Conservation (phyloP, 2,888 invertebrate species). For the Exephanes ischioxanthus region DNA sequence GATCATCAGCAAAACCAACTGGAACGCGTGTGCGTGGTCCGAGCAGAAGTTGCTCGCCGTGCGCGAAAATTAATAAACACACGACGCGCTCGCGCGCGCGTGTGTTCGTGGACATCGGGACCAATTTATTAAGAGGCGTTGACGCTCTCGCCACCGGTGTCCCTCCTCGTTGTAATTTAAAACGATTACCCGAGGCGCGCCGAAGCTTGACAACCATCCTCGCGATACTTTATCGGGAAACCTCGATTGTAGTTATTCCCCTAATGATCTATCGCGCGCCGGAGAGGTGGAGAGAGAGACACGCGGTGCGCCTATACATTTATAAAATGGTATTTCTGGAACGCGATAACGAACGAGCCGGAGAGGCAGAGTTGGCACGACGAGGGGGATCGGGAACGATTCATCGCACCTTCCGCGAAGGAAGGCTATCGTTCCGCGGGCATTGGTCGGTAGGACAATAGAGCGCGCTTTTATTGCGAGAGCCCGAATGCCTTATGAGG, state of each 20-base stretch:
- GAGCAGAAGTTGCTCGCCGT: not conserved
- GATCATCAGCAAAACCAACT: conserved; percentile 11
- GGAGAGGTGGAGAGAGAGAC: too few species aligned
- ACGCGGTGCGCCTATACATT: too few species aligned
- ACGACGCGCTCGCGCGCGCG: too few species aligned
- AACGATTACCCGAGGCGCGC: conserved; percentile 10
- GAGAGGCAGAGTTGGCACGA: conserved; percentile 16
- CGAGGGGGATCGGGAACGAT: conserved; percentile 31
- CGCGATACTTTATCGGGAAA: conserved; percentile 12
- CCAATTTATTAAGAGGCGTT: conserved; percentile 29
- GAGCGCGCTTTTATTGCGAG: not conserved
- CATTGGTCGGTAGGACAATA: not conserved
- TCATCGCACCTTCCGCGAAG: conserved; percentile 49
- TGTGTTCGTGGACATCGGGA: not conserved
- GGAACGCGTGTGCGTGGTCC: not conserved
- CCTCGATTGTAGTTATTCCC: conserved; percentile 11
- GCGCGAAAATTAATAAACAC: conserved; percentile 14
- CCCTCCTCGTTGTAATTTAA: conserved; percentile 32
- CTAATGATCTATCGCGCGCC: not conserved
- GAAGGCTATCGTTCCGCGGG: not conserved
- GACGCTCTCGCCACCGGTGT: conserved; percentile 16
- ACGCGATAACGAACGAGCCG: conserved; percentile 59
- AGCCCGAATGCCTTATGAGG: not conserved
- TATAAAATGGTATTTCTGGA: conserved; percentile 45
- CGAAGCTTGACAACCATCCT: conserved; percentile 9